Conservation (phyloP, 2,113 vertebrate genomes). For the Lanius collurio region DNA sequence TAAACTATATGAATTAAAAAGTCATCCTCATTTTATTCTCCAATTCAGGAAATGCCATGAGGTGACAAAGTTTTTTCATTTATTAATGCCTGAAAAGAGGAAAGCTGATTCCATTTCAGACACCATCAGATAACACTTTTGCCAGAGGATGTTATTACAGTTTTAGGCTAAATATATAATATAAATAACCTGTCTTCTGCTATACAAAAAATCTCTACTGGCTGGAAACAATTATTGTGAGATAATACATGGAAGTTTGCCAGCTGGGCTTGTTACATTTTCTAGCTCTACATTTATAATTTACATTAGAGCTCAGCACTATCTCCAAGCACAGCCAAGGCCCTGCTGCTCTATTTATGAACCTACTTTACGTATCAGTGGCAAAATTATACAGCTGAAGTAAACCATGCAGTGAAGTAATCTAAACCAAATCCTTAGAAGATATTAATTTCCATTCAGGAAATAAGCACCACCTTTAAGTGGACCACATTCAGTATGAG, state of each 20-base stretch:
- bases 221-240: slow-evolving; percentile 38
- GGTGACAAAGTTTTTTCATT: slow-evolving; percentile 33
- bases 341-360: slow-evolving; percentile 19
- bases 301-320: not conserved
- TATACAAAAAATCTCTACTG: slow-evolving; percentile 7
- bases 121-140: slow-evolving; percentile 54
- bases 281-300: not conserved
- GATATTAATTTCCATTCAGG: slow-evolving; percentile 40
- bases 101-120: slow-evolving; percentile 61
- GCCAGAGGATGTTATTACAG: slow-evolving; percentile 66
- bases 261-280: not conserved
- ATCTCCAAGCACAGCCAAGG: not conserved
- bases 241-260: slow-evolving; percentile 29
- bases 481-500: not conserved
- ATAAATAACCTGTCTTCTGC: slow-evolving; percentile 55
- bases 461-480: slow-evolving; percentile 23
- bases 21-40: slow-evolving; percentile 29
- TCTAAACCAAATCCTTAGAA: slow-evolving; percentile 17
- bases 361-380: not conserved
- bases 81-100: slow-evolving; percentile 58
- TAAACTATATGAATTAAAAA: slow-evolving; percentile 50
- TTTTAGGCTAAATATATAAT: slow-evolving; percentile 57
- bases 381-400: slow-evolving; percentile 20
- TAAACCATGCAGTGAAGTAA: slow-evolving; percentile 28
- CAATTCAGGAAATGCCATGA: slow-evolving; percentile 59